These are phyloP conservation scores for Muscicapa comitata DNA, from an alignment of 2,797 vertebrate species.

Conservation along the genomic window DNA sequence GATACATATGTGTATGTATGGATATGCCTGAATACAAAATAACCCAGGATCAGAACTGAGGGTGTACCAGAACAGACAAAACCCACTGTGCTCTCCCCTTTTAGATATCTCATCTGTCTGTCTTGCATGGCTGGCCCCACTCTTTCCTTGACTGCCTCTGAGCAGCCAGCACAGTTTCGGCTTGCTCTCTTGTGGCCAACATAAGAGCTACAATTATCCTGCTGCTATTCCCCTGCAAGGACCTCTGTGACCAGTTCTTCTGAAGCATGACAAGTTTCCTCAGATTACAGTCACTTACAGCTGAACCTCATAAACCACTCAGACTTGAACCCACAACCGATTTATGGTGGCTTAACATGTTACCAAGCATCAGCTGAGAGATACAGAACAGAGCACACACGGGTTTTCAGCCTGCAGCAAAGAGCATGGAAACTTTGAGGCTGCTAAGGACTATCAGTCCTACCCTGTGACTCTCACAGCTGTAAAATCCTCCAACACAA, in stretches of 20 bases:
- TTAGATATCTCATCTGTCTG: background rate
- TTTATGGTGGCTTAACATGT: fast-evolving
- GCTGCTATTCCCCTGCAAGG: background rate
- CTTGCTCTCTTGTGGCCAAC: constrained; percentile 52
- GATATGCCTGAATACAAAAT: background rate
- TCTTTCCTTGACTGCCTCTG: background rate
- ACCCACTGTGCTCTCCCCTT: background rate
- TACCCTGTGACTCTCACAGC: background rate
- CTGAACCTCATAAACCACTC: background rate
- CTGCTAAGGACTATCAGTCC: background rate
- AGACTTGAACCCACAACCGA: background rate
- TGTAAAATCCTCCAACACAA: background rate
- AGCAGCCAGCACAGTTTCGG: background rate
- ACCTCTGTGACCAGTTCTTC: background rate
- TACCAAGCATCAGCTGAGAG: background rate
- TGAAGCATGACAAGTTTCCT: background rate
- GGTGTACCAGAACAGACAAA: no score
- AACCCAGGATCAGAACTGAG: background rate
- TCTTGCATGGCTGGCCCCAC: background rate
- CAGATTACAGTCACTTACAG: background rate
- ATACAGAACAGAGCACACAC: fast-evolving
- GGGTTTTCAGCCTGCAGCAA: background rate
- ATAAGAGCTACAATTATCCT: background rate
- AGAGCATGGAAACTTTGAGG: background rate
- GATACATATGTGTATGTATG: background rate